Percentiles rank a stretch among this genome's conserved stretches.
These are phyloP conservation scores for Tragelaphus buxtoni DNA, from an alignment of 2,113 vertebrate species.

Conservation along the genomic window DNA sequence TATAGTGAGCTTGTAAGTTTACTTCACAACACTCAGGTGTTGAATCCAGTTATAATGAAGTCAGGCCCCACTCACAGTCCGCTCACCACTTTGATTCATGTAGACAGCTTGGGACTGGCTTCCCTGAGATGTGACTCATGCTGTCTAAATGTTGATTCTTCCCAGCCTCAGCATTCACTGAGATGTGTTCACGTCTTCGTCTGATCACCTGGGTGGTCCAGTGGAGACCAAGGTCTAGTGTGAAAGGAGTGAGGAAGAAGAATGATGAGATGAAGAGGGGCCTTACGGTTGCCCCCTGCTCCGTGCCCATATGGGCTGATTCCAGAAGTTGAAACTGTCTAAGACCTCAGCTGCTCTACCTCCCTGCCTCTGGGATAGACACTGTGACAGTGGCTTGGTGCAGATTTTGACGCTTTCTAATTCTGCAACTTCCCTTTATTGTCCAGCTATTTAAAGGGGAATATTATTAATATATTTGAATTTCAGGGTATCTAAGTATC, in stretches of 20 bases:
- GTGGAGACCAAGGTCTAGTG: neutral
- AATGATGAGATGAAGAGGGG: neutral
- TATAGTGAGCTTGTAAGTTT: neutral
- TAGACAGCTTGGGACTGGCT: no score
- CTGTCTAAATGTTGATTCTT: neutral
- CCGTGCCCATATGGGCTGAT: neutral
- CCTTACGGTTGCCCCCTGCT: neutral
- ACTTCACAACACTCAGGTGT: neutral
- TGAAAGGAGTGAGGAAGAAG: neutral
- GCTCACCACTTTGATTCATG: neutral
- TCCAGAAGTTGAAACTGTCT: neutral
- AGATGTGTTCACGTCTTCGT: neutral
- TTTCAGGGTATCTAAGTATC: neutral
- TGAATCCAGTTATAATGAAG: neutral
- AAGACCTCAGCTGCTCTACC: neutral
- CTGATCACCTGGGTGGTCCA: neutral
- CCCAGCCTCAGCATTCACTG: no score
- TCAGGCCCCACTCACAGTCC: neutral
- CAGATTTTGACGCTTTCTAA: neutral
- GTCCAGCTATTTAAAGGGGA: neutral
- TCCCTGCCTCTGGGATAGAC: neutral
- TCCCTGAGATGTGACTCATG: neutral
- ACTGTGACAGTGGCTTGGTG: neutral
- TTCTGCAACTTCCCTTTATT: neutral
- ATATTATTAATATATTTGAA: neutral